Conservation (phyloP, 2,113 vertebrate genomes). For the Paracanthobrama guichenoti region DNA sequence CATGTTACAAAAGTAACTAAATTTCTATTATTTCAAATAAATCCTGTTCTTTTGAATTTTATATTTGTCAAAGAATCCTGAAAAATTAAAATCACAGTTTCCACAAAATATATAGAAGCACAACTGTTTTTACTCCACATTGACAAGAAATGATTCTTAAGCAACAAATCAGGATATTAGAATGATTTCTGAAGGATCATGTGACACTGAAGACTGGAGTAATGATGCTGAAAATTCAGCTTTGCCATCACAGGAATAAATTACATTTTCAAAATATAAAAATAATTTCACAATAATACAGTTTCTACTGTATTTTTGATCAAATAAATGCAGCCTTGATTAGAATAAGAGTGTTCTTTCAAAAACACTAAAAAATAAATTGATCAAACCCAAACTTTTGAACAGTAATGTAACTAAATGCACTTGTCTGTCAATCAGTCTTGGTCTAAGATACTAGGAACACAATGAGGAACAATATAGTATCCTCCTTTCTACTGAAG, state of each 20-base stretch:
- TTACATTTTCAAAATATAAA: not conserved
- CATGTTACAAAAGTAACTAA: not conserved
- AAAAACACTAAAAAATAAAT: no score
- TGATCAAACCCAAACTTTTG: no score
- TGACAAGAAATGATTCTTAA: not conserved
- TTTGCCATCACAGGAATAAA: not conserved
- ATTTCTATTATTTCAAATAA: not conserved
- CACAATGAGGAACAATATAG: not conserved
- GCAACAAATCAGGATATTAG: not conserved
- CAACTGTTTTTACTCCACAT: not conserved
- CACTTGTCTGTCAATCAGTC: not conserved
- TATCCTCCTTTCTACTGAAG: not conserved
- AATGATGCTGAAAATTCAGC: not conserved
- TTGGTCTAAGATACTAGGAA: not conserved
- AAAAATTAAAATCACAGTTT: not conserved
- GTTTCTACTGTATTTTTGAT: not conserved
- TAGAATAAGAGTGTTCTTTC: no score
- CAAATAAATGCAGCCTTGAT: not conserved
- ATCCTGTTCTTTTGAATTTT: not conserved
- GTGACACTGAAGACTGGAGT: not conserved
- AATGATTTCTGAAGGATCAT: not conserved
- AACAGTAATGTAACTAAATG: not conserved
- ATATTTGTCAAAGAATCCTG: not conserved
- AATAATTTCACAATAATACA: no score
- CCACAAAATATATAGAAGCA: not conserved